Evolutionary conservation across 2,113 vertebrate genomes (phyloP).

Genomic region (Crotalus tigris): DNA sequence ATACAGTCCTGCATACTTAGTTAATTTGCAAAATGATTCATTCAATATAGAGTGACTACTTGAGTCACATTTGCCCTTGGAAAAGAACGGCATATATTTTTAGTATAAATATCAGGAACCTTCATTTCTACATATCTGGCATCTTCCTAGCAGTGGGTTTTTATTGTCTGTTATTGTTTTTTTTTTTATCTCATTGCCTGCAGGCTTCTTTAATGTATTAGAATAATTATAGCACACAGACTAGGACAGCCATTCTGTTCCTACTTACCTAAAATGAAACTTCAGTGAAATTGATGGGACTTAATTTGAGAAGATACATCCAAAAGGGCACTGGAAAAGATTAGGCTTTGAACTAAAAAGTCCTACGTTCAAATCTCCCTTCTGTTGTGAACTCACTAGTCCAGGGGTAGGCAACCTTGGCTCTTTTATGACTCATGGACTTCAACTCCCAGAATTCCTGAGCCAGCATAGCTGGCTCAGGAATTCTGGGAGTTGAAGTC

Average conservation of each 20-base stretch:
- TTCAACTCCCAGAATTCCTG: no score
- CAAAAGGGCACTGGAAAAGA: background rate
- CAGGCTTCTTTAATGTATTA: background rate
- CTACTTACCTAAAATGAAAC: background rate
- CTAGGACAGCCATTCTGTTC: no score
- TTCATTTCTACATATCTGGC: constrained; percentile 44
- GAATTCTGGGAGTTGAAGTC: no score
- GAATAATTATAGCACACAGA: background rate
- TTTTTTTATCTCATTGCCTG: constrained; percentile 19
- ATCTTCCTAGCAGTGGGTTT: constrained; percentile 41
- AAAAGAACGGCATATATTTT: constrained; percentile 43
- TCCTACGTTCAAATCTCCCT: background rate
- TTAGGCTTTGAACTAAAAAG: background rate
- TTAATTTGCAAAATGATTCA: constrained; percentile 37
- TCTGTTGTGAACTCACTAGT: background rate
- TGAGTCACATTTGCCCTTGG: constrained; percentile 16
- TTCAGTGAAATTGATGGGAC: background rate
- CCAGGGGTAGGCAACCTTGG: no score
- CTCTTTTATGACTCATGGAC: no score
- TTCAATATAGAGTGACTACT: constrained; percentile 46
- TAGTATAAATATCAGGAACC: constrained; percentile 55
- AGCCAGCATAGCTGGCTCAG: no score
- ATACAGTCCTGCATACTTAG: background rate
- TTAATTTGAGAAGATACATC: background rate
- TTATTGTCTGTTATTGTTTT: constrained; percentile 12